phyloP scores from a whole-genome alignment of 2,797 vertebrate species.

The Hoplostethus atlanticus region DNA sequence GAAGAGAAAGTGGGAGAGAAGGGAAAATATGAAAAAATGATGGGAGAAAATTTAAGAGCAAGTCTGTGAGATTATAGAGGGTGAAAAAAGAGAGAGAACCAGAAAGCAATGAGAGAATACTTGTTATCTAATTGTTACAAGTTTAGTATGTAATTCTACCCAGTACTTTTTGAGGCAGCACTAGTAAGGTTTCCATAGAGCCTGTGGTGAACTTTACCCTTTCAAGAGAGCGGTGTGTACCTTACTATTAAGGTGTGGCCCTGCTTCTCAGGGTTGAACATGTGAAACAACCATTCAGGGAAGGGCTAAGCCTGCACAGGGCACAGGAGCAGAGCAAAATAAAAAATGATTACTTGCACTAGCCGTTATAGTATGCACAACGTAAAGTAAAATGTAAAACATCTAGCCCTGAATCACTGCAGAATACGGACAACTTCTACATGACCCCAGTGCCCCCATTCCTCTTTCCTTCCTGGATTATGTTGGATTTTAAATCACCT shows the following conservation, averaged over 20 bases:
- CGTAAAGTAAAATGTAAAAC: conserved; percentile 49
- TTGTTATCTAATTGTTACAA: conserved; percentile 5
- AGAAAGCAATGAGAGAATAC: neutral
- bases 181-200: conserved; percentile 11
- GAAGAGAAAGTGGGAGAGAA: conserved; percentile 5
- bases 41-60: conserved; percentile 17
- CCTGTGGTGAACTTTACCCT: conserved; percentile 40
- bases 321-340: conserved; percentile 7
- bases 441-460: conserved; percentile 1
- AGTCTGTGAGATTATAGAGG: conserved; percentile 13
- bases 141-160: neutral
- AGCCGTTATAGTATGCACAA: conserved; percentile 26
- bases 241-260: conserved; percentile 50
- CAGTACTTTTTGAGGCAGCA: conserved; percentile 4
- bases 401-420: conserved; percentile 21
- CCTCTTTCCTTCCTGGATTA: conserved; percentile 15
- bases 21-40: conserved; percentile 16
- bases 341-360: neutral
- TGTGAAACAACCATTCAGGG: conserved; percentile 41
- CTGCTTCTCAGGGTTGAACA: conserved; percentile 42
- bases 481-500: conserved; percentile 25
- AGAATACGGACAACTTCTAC: conserved; percentile 10
- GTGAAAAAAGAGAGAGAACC: conserved; percentile 1
- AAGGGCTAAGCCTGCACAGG: conserved; percentile 13
- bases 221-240: conserved; percentile 19